Base-by-base conservation (phyloP, 2,888 invertebrate species). In the Caenorhabditis plicata region DNA sequence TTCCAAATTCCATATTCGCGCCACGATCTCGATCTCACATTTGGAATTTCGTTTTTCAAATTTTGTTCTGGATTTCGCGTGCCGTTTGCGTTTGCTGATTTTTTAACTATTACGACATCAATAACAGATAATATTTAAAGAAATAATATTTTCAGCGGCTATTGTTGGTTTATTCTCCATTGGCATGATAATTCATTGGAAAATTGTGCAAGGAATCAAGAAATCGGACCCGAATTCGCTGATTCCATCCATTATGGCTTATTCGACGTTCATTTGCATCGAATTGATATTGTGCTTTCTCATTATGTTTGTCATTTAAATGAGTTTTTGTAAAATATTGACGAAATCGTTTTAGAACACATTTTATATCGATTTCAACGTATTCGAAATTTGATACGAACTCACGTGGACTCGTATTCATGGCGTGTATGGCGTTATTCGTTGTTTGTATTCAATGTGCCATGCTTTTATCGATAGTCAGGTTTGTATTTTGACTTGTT, bases 231-330 rank as follows among this genome's bases (percentile, higher is more conserved):
- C 76, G 15, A 47, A 56, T 33, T 65, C 66, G 43, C 47, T 78
- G 46, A 49, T 78, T 2, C 78, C 78, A 1, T 77, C 77, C 52
- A 75, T 78, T 57, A 62, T 72, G 56, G 64, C 65, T 43, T 78
- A 78, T 61, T 41, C 60, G 3, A 61, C 65, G 15, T 38, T 78
- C 27, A 63, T 76, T 40, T 49, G 64, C n/a, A 38, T 61, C 13
- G 77, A 77, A 20, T 25, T 62, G 20, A 39, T 70, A 26, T 35
- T 68, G 33, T 51, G 67, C 40, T 38, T 75, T 5, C 26, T 53
- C 7, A 40, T 69, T 1, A 51, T 68, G 73, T 74, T 36, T 44
- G 63, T 53, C n/a, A 2, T 36, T 20, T 11, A 36, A 22, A 17
- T 4, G 9, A 36, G 9, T 17, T 19, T n/a, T 40, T 17, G 40